phyloP scores from a whole-genome alignment of 2,888 invertebrate genomes.

The Cantharis rufa region DNA sequence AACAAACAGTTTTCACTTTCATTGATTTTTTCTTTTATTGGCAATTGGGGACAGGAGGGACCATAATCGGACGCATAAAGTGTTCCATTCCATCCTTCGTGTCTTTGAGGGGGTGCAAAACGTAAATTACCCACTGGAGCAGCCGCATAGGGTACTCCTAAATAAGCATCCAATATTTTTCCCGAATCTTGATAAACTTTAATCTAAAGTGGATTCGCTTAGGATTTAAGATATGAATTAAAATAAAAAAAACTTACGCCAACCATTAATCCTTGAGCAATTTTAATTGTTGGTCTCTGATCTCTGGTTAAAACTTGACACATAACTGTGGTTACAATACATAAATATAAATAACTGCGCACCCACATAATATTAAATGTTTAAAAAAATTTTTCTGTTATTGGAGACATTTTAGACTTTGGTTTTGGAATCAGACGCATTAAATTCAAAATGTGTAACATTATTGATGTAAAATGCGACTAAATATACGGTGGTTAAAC shows the following conservation, averaged over 20 bases:
- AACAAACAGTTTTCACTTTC: slow-evolving; percentile 84
- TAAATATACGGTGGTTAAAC: slow-evolving; percentile 8
- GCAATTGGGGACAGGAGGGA: slow-evolving; percentile 70
- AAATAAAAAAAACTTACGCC: slow-evolving; percentile 58
- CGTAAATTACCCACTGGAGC: slow-evolving; percentile 74
- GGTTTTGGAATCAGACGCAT: neutral
- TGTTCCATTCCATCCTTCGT: slow-evolving; percentile 73
- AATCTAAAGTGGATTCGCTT: slow-evolving; percentile 58
- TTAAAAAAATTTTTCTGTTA: neutral
- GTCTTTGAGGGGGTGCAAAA: slow-evolving; percentile 74
- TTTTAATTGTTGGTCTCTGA: slow-evolving; percentile 56
- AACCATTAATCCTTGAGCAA: slow-evolving; percentile 63
- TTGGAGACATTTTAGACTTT: neutral
- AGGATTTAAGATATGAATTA: neutral
- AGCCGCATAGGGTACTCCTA: slow-evolving; percentile 81
- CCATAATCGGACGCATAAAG: slow-evolving; percentile 71
- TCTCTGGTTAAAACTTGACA: slow-evolving; percentile 27
- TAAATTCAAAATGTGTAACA: neutral
- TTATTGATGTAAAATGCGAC: slow-evolving; percentile 2
- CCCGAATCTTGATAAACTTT: slow-evolving; percentile 69
- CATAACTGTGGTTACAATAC: neutral
- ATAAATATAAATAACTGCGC: neutral
- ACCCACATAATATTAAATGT: neutral
- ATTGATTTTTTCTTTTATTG: slow-evolving; percentile 44
- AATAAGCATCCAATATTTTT: slow-evolving; percentile 68